A percentile compares a stretch with the other conserved stretches of the same genome.
These are phyloP conservation scores for Ichneumon xanthorius DNA, from an alignment of 2,888 invertebrate species.

Conservation along the genomic window DNA sequence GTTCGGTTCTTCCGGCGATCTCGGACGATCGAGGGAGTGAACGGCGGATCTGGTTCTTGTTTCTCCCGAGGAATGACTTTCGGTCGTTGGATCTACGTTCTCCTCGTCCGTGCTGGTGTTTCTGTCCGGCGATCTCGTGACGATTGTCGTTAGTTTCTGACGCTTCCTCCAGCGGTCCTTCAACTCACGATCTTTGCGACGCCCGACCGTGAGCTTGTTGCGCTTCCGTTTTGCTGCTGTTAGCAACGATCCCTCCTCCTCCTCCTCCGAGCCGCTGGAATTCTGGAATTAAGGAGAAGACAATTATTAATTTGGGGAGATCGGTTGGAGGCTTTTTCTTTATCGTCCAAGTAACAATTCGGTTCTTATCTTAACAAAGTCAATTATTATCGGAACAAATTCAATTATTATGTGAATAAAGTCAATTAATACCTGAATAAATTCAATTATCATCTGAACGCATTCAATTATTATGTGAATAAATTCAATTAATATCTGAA, in stretches of 20 bases:
- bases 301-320: not conserved
- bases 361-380: not conserved
- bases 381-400: not conserved
- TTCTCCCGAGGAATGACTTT: not conserved
- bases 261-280: conserved; percentile 35
- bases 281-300: conserved; percentile 56
- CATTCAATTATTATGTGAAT: no score
- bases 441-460: no score
- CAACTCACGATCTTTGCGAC: conserved; percentile 9
- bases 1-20: not conserved
- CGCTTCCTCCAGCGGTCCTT: conserved; percentile 7
- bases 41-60: not conserved
- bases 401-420: not conserved
- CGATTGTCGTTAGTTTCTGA: not conserved
- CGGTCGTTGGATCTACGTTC: not conserved
- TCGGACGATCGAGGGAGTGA: no score
- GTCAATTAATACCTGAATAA: no score
- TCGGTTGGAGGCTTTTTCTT: not conserved
- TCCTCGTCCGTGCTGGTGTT: not conserved
- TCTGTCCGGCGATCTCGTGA: not conserved
- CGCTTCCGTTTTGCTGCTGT: not conserved
- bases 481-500: no score
- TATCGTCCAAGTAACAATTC: not conserved
- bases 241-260: conserved; percentile 46
- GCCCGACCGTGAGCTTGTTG: not conserved